Evolutionary conservation across 1,140 invertebrate species (phyloP).

Genomic region (Arctopsyche grandis): DNA sequence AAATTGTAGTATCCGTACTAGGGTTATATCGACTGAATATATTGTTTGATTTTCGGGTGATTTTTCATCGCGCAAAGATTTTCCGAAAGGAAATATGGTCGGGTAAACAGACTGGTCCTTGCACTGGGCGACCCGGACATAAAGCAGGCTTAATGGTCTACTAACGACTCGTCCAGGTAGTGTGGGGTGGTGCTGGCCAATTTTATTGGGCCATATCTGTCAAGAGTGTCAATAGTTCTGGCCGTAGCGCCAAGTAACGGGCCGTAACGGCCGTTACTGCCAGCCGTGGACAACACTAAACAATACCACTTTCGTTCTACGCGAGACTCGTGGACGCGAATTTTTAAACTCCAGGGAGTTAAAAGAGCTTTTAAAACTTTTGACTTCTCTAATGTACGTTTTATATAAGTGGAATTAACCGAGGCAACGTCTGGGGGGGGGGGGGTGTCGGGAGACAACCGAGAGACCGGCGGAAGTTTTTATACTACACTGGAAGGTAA

Average conservation of each 20-base stretch:
- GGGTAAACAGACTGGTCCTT: conserved; percentile 23
- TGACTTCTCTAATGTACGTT: background rate
- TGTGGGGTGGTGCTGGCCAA: conserved; percentile 37
- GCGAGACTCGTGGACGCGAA: background rate
- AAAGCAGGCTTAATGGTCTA: conserved; percentile 49
- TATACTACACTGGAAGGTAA: background rate
- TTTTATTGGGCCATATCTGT: conserved; percentile 51
- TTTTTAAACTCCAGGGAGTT: background rate
- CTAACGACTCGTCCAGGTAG: conserved; percentile 48
- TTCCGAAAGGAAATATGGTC: conserved; percentile 26
- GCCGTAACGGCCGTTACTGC: conserved; percentile 37
- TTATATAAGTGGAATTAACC: background rate
- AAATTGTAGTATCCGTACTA: too few relatives aligned
- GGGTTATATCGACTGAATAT: too few relatives aligned
- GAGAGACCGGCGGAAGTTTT: conserved; percentile 6
- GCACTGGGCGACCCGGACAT: conserved; percentile 26
- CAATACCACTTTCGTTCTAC: conserved; percentile 33
- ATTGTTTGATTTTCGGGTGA: background rate
- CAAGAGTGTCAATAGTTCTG: conserved; percentile 42
- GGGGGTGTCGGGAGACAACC: background rate
- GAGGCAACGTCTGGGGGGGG: background rate
- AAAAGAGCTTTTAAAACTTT: background rate
- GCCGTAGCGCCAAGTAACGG: conserved; percentile 40
- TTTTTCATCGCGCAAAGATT: background rate
- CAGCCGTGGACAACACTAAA: conserved; percentile 41